phyloP scores from a whole-genome alignment of 2,797 vertebrate species.

The Pagetopsis macropterus region DNA sequence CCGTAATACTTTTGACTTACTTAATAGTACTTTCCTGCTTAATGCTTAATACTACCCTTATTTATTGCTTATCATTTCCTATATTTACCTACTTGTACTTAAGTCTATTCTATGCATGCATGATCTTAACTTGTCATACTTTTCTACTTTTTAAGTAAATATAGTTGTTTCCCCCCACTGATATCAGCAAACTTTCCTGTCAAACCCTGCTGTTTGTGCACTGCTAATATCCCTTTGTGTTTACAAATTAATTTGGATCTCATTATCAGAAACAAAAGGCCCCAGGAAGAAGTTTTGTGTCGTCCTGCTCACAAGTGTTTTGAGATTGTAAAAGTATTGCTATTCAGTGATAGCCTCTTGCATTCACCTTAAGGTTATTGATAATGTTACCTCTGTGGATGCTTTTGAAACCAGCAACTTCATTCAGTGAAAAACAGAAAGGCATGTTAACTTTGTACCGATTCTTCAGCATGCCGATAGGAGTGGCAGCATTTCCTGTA shows the following conservation, averaged over 20 bases:
- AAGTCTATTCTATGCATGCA: neutral
- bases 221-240: neutral
- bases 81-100: neutral
- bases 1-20: too few species aligned
- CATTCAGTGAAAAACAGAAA: constrained; percentile 12
- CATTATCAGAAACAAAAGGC: neutral
- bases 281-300: neutral
- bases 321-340: neutral
- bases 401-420: constrained; percentile 21
- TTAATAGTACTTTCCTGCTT: too few species aligned
- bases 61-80: neutral
- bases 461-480: constrained; percentile 7
- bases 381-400: constrained; percentile 20
- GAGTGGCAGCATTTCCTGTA: neutral
- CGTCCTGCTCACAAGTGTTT: neutral
- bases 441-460: constrained; percentile 22
- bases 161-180: neutral
- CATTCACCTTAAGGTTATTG: constrained; percentile 13
- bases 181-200: constrained; percentile 1
- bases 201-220: neutral
- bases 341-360: neutral
- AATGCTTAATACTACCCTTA: neutral
- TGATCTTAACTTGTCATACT: neutral
- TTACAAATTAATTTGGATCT: neutral
- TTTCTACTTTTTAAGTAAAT: neutral